These are phyloP conservation scores for Lathronympha strigana DNA, from an alignment of 2,888 invertebrate genomes.

Conservation along the genomic window DNA sequence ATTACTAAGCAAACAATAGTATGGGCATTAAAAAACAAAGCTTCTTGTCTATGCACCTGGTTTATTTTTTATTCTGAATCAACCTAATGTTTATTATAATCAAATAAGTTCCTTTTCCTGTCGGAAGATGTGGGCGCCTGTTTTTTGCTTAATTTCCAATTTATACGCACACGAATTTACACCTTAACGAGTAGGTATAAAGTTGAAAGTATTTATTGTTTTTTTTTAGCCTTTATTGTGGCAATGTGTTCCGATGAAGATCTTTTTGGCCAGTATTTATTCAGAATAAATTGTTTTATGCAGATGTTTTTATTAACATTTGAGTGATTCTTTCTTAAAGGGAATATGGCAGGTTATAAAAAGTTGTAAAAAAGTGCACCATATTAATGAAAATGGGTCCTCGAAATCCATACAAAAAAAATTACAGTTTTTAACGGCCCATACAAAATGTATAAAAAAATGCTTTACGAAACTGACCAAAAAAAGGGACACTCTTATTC, in stretches of 20 bases:
- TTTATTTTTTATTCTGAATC: conserved; percentile 65
- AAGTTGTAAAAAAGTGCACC: not conserved
- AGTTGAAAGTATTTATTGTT: not conserved
- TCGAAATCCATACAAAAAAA: too few species aligned
- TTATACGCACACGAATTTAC: conserved; percentile 5
- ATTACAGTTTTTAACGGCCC: too few species aligned
- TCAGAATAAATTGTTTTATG: conserved; percentile 69
- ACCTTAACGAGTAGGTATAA: conserved; percentile 2
- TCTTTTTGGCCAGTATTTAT: conserved; percentile 64
- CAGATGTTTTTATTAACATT: conserved; percentile 63
- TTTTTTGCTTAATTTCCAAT: conserved; percentile 56
- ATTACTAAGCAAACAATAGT: conserved; percentile 72
- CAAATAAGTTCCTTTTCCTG: conserved; percentile 82
- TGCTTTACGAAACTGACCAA: too few species aligned
- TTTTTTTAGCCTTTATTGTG: conserved; percentile 61
- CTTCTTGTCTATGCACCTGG: conserved; percentile 72
- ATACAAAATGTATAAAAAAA: too few species aligned
- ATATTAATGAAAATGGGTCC: not conserved
- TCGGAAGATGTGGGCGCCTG: conserved; percentile 78
- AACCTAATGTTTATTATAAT: conserved; percentile 78
- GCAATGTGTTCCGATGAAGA: conserved; percentile 70
- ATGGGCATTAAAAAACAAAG: conserved; percentile 65
- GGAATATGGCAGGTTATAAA: conserved; percentile 22
- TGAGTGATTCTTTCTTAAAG: conserved; percentile 43
- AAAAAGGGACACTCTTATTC: too few species aligned